Evolutionary conservation across 2,888 invertebrate genomes (phyloP).

Genomic region (Sceliomorpha sp.): DNA sequence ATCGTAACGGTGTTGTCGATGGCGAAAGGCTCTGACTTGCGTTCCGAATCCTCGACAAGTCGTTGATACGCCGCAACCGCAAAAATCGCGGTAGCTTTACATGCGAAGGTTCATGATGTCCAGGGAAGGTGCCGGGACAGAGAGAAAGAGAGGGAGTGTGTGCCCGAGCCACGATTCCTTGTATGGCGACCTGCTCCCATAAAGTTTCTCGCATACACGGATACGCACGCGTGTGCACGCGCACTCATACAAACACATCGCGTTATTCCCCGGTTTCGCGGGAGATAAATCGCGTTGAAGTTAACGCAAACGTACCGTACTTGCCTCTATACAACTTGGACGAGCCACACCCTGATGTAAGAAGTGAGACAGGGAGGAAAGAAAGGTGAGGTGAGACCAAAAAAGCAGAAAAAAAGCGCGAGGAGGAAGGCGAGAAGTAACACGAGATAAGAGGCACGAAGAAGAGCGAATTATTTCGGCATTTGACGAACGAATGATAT

Average conservation of each 20-base stretch:
- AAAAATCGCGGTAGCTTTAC: too few species aligned
- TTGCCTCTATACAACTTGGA: conserved; percentile 6
- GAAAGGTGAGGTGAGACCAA: too few species aligned
- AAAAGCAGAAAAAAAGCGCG: not conserved
- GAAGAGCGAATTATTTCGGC: too few species aligned
- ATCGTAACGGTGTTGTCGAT: too few species aligned
- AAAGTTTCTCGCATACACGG: conserved; percentile 63
- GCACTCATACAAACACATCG: not conserved
- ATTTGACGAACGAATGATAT: too few species aligned
- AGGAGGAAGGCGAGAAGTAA: not conserved
- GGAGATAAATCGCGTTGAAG: conserved; percentile 10
- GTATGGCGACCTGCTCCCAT: conserved; percentile 71
- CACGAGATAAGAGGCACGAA: not conserved
- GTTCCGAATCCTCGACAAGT: too few species aligned
- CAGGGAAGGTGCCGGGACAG: conserved; percentile 6
- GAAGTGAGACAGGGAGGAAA: not conserved
- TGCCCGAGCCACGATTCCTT: conserved; percentile 63
- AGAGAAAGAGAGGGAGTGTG: conserved; percentile 1
- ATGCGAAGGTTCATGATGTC: too few species aligned
- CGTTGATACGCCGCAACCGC: too few species aligned
- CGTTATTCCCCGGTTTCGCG: conserved; percentile 7
- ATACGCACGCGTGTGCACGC: not conserved
- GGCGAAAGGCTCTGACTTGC: too few species aligned
- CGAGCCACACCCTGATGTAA: conserved; percentile 6
- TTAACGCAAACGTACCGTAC: conserved; percentile 17